phyloP scores from a whole-genome alignment of 2,888 invertebrate species.

The Himalopsyche anomala region DNA sequence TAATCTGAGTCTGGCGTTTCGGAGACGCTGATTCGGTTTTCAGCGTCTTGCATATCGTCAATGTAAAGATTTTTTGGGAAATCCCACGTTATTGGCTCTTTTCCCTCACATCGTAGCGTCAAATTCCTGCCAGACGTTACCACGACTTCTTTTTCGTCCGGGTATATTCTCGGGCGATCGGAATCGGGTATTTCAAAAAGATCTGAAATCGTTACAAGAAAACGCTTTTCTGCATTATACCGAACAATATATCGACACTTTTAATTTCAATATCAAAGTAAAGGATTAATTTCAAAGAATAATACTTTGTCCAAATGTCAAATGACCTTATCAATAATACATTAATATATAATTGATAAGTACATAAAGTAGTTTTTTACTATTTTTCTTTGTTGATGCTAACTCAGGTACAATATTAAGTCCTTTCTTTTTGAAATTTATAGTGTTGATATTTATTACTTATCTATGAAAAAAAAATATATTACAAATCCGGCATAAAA shows the following conservation, averaged over 20 bases:
- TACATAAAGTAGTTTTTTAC: too few relatives aligned
- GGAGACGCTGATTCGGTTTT: conserved; percentile 52
- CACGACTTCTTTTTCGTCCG: conserved; percentile 69
- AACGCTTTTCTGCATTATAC: conserved; percentile 11
- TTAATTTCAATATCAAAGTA: too few relatives aligned
- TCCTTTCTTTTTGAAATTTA: background rate
- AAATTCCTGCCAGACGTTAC: conserved; percentile 69
- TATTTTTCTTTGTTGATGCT: too few relatives aligned
- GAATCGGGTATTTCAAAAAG: conserved; percentile 43
- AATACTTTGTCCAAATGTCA: too few relatives aligned
- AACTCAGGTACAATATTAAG: too few relatives aligned
- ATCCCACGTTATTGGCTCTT: conserved; percentile 72
- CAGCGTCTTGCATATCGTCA: conserved; percentile 52
- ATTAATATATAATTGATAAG: too few relatives aligned
- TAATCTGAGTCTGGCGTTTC: conserved; percentile 67
- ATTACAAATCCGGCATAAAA: background rate
- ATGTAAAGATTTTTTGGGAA: conserved; percentile 52
- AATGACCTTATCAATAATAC: too few relatives aligned
- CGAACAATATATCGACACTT: background rate
- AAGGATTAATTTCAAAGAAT: too few relatives aligned
- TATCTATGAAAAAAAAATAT: background rate
- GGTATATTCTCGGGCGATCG: conserved; percentile 70
- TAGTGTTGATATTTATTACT: background rate
- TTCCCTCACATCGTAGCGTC: conserved; percentile 73
- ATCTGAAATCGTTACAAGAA: conserved; percentile 50